Base-by-base conservation (phyloP, 2,113 vertebrate genomes). In the Agelaius phoeniceus region DNA sequence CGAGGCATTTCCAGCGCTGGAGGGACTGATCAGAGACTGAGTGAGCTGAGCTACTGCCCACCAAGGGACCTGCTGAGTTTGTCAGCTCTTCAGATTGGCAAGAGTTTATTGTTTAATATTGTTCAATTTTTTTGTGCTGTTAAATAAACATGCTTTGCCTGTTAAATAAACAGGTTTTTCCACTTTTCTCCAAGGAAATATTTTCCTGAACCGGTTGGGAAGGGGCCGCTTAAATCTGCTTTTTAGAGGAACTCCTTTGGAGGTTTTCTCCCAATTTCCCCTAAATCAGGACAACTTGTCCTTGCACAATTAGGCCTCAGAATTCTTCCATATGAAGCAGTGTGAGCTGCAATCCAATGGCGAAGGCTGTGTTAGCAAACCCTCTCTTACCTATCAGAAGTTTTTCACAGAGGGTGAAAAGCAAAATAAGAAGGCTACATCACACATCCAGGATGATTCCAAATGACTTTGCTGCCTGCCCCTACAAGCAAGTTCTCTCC, bases 61-160 rank as follows among this genome's bases (percentile, higher is more conserved):
- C 9, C 4, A 3, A n/a, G 57, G n/a, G n/a, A 4, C 10, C 35
- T 11, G 0, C 7, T 59, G 15, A 35, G n/a, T 24, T 35, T 24
- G n/a, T 5, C n/a, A 5, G 7, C n/a, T 35, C 22, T 35, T 24
- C 10, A 7, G n/a, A 24, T 5, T 16, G 10, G 22, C n/a, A 35
- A 59, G n/a, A 59, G 57, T 35, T 59, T 35, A 35, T 59, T 35
- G n/a, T 16, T 35, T 24, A 24, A 35, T 35, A 59, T 24, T 35
- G 57, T 35, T 59, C 15, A 16, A 10, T 11, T 35, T 59, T 59
- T 59, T 59, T 24, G n/a, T 59, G 57, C 57, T 26, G 22, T 11
- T 59, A 37, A 37, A 35, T 35, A 35, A 35, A 35, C 35, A 59
- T 11, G 15, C 15, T 35, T 59, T 35, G 10, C 22, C 57, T 24